phyloP scores from a whole-genome alignment of 2,113 vertebrate species.

The Formicarius rufipectus region DNA sequence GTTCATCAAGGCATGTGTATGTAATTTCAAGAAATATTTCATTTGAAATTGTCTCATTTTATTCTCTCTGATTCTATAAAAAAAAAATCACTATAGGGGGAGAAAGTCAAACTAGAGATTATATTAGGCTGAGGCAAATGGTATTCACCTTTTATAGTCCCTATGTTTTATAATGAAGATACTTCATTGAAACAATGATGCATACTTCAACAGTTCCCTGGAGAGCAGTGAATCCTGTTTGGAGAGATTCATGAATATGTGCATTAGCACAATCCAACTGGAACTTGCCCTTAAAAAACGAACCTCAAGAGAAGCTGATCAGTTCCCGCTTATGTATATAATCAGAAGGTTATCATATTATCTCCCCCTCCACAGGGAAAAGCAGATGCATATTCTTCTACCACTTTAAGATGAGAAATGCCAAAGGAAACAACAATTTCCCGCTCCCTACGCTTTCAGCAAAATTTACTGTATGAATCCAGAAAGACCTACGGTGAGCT shows the following conservation, averaged over 20 bases:
- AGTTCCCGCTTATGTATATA: constrained; percentile 80
- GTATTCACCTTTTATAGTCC: constrained; percentile 80
- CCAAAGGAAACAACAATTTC: constrained; percentile 60
- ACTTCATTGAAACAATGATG: constrained; percentile 86
- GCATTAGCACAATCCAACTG: constrained; percentile 81
- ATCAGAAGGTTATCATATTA: constrained; percentile 81
- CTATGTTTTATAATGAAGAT: constrained; percentile 85
- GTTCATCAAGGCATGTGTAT: constrained; percentile 40
- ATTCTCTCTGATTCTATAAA: constrained; percentile 45
- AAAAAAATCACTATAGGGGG: constrained; percentile 41
- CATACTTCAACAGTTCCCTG: constrained; percentile 82
- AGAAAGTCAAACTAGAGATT: constrained; percentile 72
- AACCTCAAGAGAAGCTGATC: constrained; percentile 79
- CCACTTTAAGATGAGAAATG: constrained; percentile 54
- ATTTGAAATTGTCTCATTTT: constrained; percentile 52
- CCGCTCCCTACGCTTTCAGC: background rate
- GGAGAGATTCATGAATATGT: constrained; percentile 87
- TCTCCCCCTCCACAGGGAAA: constrained; percentile 69
- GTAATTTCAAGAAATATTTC: constrained; percentile 47
- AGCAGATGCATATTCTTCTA: constrained; percentile 56
- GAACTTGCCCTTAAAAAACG: constrained; percentile 77
- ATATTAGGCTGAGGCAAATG: constrained; percentile 72
- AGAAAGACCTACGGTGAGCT: background rate
- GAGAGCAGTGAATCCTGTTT: constrained; percentile 82
- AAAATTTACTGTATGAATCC: constrained; percentile 10